Conservation (phyloP, 1,140 invertebrate genomes). For the Bombus waltoni region DNA sequence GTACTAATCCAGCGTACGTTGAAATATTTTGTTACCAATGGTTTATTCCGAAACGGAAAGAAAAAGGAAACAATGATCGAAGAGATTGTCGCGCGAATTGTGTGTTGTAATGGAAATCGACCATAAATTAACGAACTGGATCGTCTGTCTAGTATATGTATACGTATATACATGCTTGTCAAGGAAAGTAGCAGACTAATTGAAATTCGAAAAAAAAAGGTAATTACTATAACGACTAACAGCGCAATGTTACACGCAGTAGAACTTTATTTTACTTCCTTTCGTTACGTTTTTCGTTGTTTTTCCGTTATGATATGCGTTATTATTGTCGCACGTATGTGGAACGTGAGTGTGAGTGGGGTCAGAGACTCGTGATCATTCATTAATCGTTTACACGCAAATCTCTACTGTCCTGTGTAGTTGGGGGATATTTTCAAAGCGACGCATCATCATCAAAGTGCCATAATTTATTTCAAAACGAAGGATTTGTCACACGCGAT, state of each 20-base stretch:
- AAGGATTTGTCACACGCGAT: slow-evolving; percentile 19
- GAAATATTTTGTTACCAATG: not conserved
- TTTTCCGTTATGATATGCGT: slow-evolving; percentile 25
- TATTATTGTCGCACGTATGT: slow-evolving; percentile 54
- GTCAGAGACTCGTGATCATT: not conserved
- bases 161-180: slow-evolving; percentile 31
- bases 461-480: slow-evolving; percentile 41
- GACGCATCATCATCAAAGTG: slow-evolving; percentile 45
- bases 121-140: slow-evolving; percentile 39
- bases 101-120: slow-evolving; percentile 14
- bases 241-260: slow-evolving; percentile 69
- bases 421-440: not conserved
- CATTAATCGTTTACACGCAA: not conserved
- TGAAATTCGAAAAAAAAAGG: slow-evolving; percentile 72
- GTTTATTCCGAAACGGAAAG: not conserved
- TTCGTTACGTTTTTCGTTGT: slow-evolving; percentile 57
- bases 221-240: slow-evolving; percentile 76
- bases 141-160: not conserved
- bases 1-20: not conserved
- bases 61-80: slow-evolving; percentile 2
- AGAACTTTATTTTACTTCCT: slow-evolving; percentile 56
- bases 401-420: not conserved
- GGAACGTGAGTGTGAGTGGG: slow-evolving; percentile 33
- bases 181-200: slow-evolving; percentile 58
- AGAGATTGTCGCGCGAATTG: not conserved